Conservation (phyloP, 2,797 vertebrate species). For the Avahi laniger region DNA sequence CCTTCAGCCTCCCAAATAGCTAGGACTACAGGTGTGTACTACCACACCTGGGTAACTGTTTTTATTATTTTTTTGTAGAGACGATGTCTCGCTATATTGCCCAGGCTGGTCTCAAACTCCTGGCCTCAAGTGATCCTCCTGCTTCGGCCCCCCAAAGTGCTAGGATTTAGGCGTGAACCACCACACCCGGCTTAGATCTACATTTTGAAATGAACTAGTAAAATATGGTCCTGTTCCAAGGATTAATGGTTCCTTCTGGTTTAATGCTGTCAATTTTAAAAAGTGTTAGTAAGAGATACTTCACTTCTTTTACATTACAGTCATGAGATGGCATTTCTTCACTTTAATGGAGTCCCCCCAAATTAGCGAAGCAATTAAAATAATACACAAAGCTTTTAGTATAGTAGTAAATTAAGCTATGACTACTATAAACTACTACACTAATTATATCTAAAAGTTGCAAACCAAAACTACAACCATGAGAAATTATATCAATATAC, state of each 20-base stretch:
- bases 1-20: too few relatives aligned
- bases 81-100: too few relatives aligned
- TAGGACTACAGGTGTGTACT: too few relatives aligned
- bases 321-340: not conserved
- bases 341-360: not conserved
- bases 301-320: not conserved
- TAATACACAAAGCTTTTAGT: not conserved
- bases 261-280: not conserved
- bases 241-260: not conserved
- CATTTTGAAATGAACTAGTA: slow-evolving; percentile 25
- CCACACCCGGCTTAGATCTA: too few relatives aligned
- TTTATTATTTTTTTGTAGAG: too few relatives aligned
- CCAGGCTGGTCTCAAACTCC: too few relatives aligned
- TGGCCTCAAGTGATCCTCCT: too few relatives aligned
- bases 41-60: too few relatives aligned
- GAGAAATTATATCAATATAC: not conserved
- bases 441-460: not conserved
- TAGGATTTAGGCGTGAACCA: too few relatives aligned
- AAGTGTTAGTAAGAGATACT: not conserved
- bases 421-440: not conserved
- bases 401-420: slow-evolving; percentile 2
- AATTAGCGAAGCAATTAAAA: slow-evolving; percentile 20
- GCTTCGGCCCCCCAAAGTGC: too few relatives aligned
- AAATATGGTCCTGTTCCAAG: not conserved
- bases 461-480: slow-evolving; percentile 23